Base-by-base conservation (phyloP, 2,113 vertebrate species). In the Trichechus manatus region DNA sequence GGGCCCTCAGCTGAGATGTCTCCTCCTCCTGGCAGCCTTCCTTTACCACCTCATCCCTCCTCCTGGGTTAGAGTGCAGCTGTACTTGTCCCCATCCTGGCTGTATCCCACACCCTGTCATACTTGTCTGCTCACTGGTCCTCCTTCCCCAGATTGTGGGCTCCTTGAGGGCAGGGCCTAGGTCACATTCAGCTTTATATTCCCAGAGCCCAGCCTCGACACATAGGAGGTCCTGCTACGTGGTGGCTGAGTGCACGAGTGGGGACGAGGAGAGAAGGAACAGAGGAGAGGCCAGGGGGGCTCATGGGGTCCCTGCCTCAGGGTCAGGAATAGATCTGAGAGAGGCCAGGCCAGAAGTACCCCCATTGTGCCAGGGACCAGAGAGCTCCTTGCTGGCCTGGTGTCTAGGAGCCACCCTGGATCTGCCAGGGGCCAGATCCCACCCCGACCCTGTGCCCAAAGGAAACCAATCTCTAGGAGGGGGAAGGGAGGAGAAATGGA, bases 1-100 rank as follows among this genome's bases (percentile, higher is more conserved):
- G 5, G 8, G 61, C 64, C n/a, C 53, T 63, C 70, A 72, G 23
- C 4, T 29, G 25, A 92, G 33, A 29, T 39, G 29, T 9, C 53
- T 33, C 66, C 81, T 96, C 93, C 68, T 96, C 87, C 50, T 22
- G 29, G 92, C 93, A 97, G 80, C 36, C 59, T 87, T 93, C 80
- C 63, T 29, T 66, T 89, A 74, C 33, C 59, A 33, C 61, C 44
- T 2, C 22, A 23, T 4, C 20, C 3, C 17, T 39, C 25, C 81
- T 15, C 84, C 14, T 50, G 23, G 25, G 3, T 53, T 25, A 23
- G 17, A n/a, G 14, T 23, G 9, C 66, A 36, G 44, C 66, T 47
- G 22, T 29, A 2, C 39, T 23, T 8, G 31, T 31, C 39, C 53
- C 78, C 22, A 14, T 27, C 20, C 8, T n/a, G 2, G 3, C 44